These are phyloP conservation scores for Anseranas semipalmata DNA, from an alignment of 2,113 vertebrate species.

Conservation along the genomic window DNA sequence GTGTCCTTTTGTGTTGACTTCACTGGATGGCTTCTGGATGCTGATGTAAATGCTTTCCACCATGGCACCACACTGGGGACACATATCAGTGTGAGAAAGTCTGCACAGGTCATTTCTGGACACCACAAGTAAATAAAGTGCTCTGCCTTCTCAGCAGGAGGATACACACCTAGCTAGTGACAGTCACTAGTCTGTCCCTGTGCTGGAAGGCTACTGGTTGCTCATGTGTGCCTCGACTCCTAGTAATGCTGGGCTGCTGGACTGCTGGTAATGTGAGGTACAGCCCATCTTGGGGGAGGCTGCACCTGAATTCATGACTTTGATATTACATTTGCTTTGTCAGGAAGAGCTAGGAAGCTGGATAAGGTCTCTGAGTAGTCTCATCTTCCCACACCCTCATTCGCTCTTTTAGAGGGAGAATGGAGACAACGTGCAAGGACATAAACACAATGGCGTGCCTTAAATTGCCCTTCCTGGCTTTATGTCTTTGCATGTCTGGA, in stretches of 20 bases:
- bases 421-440: background rate
- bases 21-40: background rate
- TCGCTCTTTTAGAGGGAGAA: background rate
- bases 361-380: background rate
- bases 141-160: background rate
- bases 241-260: background rate
- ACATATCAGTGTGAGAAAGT: background rate
- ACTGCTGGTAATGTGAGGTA: background rate
- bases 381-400: background rate
- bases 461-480: background rate
- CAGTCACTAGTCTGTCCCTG: background rate
- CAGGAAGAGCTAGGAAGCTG: background rate
- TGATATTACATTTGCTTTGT: background rate
- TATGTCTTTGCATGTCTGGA: background rate
- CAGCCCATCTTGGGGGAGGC: background rate
- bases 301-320: background rate
- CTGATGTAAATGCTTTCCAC: background rate
- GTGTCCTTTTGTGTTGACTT: background rate
- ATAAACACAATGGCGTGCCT: background rate
- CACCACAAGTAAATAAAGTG: background rate
- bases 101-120: background rate
- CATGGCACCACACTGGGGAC: background rate
- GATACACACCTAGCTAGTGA: background rate
- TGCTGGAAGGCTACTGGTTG: accelerated
- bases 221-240: background rate